phyloP scores from a whole-genome alignment of 2,113 vertebrate species.

The Rousettus leschenaultii region DNA sequence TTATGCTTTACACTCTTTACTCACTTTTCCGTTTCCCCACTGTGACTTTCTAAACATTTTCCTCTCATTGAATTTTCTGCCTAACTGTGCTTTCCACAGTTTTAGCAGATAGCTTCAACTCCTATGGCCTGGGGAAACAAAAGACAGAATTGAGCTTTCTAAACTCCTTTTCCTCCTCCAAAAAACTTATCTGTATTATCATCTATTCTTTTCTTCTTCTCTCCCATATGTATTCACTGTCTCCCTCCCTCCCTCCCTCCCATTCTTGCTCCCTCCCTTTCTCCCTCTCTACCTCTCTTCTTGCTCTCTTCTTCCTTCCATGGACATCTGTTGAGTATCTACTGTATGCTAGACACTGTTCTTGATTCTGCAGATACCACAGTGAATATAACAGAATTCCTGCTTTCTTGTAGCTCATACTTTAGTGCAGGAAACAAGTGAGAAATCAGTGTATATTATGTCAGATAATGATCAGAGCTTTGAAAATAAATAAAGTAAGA shows the following conservation, averaged over 20 bases:
- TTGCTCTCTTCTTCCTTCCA: not conserved
- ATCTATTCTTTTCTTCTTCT: not conserved
- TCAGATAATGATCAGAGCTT: not conserved
- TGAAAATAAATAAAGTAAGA: not conserved
- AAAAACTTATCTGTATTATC: not conserved
- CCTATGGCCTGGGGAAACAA: not conserved
- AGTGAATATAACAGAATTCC: not conserved
- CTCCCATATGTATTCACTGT: not conserved
- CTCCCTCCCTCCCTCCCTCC: not conserved
- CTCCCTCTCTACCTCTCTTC: not conserved
- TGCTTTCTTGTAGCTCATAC: not conserved
- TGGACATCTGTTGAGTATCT: not conserved
- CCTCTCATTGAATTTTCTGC: conserved; percentile 15
- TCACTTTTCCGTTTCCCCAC: not conserved
- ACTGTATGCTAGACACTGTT: not conserved
- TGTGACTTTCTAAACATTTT: conserved; percentile 24
- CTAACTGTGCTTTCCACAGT: not conserved
- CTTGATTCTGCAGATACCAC: not conserved
- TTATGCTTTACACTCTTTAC: not conserved
- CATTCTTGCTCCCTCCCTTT: not conserved
- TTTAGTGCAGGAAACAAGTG: not conserved
- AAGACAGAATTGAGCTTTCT: not conserved
- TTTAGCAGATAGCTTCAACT: not conserved
- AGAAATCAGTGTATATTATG: not conserved
- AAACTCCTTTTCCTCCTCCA: not conserved